Evolutionary conservation across 2,113 vertebrate species (phyloP).

Genomic region (Vombatus ursinus): DNA sequence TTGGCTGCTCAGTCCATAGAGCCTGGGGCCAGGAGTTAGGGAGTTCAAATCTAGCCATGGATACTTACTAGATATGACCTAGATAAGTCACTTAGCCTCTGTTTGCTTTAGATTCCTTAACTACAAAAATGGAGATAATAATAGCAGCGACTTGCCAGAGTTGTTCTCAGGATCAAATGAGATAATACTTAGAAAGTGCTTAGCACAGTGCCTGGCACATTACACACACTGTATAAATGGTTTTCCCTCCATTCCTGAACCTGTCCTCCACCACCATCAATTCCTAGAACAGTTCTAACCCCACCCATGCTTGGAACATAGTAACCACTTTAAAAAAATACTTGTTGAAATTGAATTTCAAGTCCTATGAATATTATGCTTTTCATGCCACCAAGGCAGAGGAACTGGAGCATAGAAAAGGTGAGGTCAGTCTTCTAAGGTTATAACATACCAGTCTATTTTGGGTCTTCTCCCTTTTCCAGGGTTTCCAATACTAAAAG

Average conservation of each 20-base stretch:
- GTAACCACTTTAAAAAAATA: neutral
- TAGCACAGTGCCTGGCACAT: neutral
- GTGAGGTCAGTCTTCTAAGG: fast-evolving
- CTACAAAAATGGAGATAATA: neutral
- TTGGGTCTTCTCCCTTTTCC: neutral
- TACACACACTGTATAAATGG: neutral
- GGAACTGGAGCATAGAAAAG: neutral
- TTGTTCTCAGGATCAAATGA: neutral
- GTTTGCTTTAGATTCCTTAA: neutral
- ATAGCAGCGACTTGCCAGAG: neutral
- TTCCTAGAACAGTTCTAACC: neutral
- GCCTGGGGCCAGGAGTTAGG: neutral
- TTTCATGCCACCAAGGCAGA: fast-evolving
- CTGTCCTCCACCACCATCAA: neutral
- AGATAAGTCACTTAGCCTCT: neutral
- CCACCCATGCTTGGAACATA: neutral
- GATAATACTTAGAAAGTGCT: neutral
- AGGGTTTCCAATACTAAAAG: neutral
- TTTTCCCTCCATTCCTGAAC: neutral
- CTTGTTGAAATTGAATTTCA: neutral
- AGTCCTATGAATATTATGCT: neutral
- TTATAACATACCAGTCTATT: fast-evolving
- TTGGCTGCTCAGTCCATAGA: neutral
- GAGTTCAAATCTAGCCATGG: neutral
- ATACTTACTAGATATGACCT: neutral